Evolutionary conservation across 92 coral and sea anemone species (phyloP).

Genomic region (Paramuricea clavata): DNA sequence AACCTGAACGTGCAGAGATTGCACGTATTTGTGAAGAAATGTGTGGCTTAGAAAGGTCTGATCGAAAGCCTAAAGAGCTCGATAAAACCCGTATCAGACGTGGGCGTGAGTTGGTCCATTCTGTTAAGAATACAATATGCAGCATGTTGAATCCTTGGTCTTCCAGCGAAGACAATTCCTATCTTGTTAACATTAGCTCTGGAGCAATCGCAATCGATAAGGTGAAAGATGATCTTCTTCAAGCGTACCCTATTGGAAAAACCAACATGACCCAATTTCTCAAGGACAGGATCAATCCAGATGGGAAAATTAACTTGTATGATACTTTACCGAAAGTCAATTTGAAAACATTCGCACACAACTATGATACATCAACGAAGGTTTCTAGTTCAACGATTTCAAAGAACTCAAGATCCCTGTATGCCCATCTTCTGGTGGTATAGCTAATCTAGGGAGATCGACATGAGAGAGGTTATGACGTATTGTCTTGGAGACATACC

Average conservation of each 20-base stretch:
- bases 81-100: slow-evolving; percentile 17
- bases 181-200: slow-evolving; percentile 38
- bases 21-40: slow-evolving; percentile 12
- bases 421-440: slow-evolving; percentile 22
- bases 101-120: slow-evolving; percentile 36
- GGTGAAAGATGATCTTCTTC: slow-evolving; percentile 34
- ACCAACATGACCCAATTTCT: slow-evolving; percentile 23
- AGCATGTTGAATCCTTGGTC: slow-evolving; percentile 46
- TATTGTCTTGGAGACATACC: slow-evolving; percentile 25
- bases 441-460: slow-evolving; percentile 28
- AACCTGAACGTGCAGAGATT: slow-evolving; percentile 10
- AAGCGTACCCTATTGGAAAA: slow-evolving; percentile 37
- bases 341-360: slow-evolving; percentile 37
- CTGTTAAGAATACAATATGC: slow-evolving; percentile 43
- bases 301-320: slow-evolving; percentile 32
- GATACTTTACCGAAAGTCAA: slow-evolving; percentile 25
- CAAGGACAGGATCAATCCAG: slow-evolving; percentile 31
- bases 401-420: slow-evolving; percentile 29
- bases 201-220: slow-evolving; percentile 29
- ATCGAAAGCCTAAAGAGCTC: slow-evolving; percentile 28
- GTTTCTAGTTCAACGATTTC: slow-evolving; percentile 28
- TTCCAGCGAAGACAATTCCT: slow-evolving; percentile 24
- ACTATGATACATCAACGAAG: slow-evolving; percentile 29
- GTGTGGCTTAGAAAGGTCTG: neutral
- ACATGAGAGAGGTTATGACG: slow-evolving; percentile 32